Conservation (phyloP, 2,888 invertebrate genomes). For the Augochlorella aurata region DNA sequence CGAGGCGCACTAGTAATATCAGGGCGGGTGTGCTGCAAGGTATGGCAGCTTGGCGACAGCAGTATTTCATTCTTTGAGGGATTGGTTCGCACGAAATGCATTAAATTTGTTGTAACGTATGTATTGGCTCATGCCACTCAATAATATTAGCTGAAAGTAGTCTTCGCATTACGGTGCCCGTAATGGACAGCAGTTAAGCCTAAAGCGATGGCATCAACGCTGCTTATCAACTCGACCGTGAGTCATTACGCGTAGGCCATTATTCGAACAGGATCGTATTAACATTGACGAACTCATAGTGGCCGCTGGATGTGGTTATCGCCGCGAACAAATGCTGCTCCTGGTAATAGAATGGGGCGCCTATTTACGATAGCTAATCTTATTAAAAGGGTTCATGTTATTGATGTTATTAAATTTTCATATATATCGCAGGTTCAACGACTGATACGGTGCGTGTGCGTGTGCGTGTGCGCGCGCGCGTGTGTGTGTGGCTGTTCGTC, state of each 20-base stretch:
- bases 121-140: conserved; percentile 7
- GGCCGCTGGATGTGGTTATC: conserved; percentile 26
- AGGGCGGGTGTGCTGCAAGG: not conserved
- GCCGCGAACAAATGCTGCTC: conserved; percentile 26
- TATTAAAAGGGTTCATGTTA: conserved; percentile 17
- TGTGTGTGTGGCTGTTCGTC: too few species aligned
- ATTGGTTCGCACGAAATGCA: not conserved
- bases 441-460: not conserved
- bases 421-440: not conserved
- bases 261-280: conserved; percentile 39
- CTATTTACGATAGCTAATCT: conserved; percentile 30
- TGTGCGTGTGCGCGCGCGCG: too few species aligned
- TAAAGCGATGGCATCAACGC: conserved; percentile 53
- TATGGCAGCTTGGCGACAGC: not conserved
- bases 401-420: not conserved
- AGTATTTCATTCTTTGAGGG: conserved; percentile 15
- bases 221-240: conserved; percentile 48
- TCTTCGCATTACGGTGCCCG: conserved; percentile 17
- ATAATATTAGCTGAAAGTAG: conserved; percentile 7
- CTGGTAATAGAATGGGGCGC: conserved; percentile 28
- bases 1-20: not conserved
- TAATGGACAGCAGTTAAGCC: conserved; percentile 38
- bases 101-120: conserved; percentile 8
- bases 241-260: conserved; percentile 43
- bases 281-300: conserved; percentile 38